Base-by-base conservation (phyloP, 2,888 invertebrate genomes). In the Acronicta alni region DNA sequence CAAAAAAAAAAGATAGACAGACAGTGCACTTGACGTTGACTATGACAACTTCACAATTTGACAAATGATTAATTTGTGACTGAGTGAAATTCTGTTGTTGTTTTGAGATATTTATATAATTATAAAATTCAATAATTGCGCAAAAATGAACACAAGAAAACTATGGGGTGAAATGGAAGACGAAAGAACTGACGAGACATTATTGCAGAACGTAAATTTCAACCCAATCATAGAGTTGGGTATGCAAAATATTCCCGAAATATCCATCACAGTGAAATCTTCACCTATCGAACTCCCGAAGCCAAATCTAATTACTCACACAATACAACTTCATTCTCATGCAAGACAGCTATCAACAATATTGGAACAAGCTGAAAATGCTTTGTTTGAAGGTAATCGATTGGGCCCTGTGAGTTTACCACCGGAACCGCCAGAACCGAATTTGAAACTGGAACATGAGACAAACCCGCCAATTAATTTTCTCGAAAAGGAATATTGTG, bases 201-300 rank as follows among this genome's bases (percentile, higher is more conserved):
- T 91, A 65, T 71, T 91, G 18, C 92, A 93, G 66, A 92, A 85
- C 48, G 94, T 94, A 3, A 94, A 94, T 69, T 94, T 94, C 66
- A 93, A 92, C 59, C 94, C 94, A 1, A 92, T 94, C 16, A 94
- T 94, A 47, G 94, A 94, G 78, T 81, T 94, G 43, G 94, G 94
- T 8, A 89, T 94, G 92, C 94, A 93, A 80, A 93, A 93, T 57
- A 94, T 94, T 53, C 93, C 94, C 1, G 94, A 94, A 84, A 92
- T 92, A 77, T 91, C 92, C 0, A 93, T 92, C 44, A 87, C 89
- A 30, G 93, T 92, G 1, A 92, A 94, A 79, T 91, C 92, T 1
- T 89, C 91, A 1, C 91, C 93, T 2, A 90, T 94, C 20, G 92
- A 94, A 70, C 79, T 94, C 15, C 94, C 94, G 2, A 87, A 84